Base-by-base conservation (phyloP, 2,113 vertebrate genomes). In the Mormyrus lacerda region DNA sequence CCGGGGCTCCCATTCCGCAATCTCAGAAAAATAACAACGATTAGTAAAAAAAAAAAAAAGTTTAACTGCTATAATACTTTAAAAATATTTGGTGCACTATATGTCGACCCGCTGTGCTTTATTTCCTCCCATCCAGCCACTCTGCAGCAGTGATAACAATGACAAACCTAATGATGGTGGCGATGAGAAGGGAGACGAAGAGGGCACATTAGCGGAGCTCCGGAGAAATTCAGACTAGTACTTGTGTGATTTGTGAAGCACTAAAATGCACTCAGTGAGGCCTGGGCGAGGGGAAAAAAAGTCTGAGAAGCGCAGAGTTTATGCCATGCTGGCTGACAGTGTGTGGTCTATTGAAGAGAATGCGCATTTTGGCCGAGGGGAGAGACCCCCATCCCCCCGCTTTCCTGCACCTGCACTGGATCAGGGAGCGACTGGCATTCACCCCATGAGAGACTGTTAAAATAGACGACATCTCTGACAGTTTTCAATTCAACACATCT, bases 291-390 rank as follows among this genome's bases (percentile, higher is more conserved):
- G 93, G 92, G 89, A 17, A 90, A 91, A 93, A 92, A 90, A 48
- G 90, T 58, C 8, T 85, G 84, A 83, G 89, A 88, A 92, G 90
- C 89, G 91, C 92, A 91, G 96, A 97, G 96, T 95, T 95, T 97
- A 96, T 97, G 97, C 96, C 97, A 96, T 96, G 97, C 97, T 97
- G 97, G 96, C 96, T 97, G 97, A 96, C 97, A 98, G 97, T 98
- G 97, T 98, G 97, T 98, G 97, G 97, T 97, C 98, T 96, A 97
- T 97, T 97, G 96, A 97, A 93, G 95, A 95, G 96, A 95, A 95
- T 95, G 96, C 94, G 96, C 95, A 96, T 97, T 96, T 95, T 94
- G 91, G 91, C 91, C 91, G 90, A 88, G 90, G 94, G 94, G 94
- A 94, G 93, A 94, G 93, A 92, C 93, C 94, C 94, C 95, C 95